Conservation (phyloP, 2,113 vertebrate species). For the Bostrychus sinensis region DNA sequence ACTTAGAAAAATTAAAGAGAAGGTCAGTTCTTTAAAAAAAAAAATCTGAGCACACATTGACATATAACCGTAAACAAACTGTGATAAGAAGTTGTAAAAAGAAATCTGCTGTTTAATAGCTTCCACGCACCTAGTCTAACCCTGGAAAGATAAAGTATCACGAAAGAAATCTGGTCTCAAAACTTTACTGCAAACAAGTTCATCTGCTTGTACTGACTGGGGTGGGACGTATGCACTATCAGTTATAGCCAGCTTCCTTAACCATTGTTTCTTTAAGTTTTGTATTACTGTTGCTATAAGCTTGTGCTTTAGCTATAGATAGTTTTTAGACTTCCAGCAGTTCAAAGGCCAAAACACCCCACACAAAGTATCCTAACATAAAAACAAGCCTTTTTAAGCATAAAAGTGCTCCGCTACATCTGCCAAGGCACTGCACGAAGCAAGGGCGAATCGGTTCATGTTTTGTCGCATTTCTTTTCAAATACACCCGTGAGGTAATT, state of each 20-base stretch:
- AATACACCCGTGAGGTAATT: background rate
- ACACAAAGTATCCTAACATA: background rate
- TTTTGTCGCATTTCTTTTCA: background rate
- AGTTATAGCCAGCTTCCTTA: background rate
- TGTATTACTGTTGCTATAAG: background rate
- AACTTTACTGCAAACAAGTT: slow-evolving; percentile 51
- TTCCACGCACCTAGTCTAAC: background rate
- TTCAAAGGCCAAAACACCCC: slow-evolving; percentile 21
- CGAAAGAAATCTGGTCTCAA: slow-evolving; percentile 8
- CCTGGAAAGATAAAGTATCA: background rate
- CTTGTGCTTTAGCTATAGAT: background rate
- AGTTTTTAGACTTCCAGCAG: slow-evolving; percentile 7
- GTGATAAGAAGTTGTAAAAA: background rate
- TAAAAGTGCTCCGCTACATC: background rate
- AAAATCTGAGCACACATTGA: background rate
- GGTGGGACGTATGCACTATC: background rate
- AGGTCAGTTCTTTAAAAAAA: background rate
- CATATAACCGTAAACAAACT: background rate
- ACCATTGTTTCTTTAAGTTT: background rate
- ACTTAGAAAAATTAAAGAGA: too few relatives aligned
- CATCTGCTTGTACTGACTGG: background rate
- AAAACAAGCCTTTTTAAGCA: background rate
- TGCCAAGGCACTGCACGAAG: background rate
- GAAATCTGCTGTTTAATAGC: background rate
- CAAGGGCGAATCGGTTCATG: background rate